A percentile compares a stretch with the other conserved stretches of the same genome.
Conservation (phyloP, 2,797 vertebrate species). For the Molothrus aeneus region DNA sequence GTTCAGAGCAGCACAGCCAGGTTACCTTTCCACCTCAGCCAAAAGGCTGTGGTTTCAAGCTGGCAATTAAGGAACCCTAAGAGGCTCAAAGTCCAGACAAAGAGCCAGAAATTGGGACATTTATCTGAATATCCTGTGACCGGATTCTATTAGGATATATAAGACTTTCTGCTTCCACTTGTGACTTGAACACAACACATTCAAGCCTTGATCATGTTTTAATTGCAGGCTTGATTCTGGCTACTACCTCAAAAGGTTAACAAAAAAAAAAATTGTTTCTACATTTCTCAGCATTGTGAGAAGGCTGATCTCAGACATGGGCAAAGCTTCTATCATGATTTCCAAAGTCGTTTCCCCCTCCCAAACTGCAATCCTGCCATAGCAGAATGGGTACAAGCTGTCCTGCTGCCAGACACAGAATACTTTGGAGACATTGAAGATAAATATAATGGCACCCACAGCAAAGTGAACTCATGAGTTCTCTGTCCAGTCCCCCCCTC, state of each 20-base stretch:
- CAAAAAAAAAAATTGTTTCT: neutral
- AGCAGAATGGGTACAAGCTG: neutral
- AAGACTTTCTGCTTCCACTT: neutral
- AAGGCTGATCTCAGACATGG: neutral
- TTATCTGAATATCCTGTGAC: neutral
- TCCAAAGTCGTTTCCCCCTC: neutral
- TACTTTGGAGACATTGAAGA: neutral
- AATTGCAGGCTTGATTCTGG: neutral
- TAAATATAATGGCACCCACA: neutral
- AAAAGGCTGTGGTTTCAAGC: neutral
- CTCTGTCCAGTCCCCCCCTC: neutral
- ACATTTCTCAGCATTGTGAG: neutral
- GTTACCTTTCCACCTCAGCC: neutral
- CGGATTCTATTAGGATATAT: neutral
- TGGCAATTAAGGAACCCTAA: neutral
- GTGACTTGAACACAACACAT: neutral
- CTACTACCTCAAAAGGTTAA: neutral
- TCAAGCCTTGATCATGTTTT: neutral
- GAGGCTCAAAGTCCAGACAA: constrained; percentile 11
- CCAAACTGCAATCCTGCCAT: neutral
- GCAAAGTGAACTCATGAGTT: neutral
- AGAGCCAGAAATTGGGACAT: neutral
- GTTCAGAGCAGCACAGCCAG: neutral
- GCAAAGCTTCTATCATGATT: neutral
- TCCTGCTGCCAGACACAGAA: neutral